These are phyloP conservation scores for Hirtodrosophila trivittata DNA, from an alignment of 2,888 invertebrate species.

Conservation along the genomic window DNA sequence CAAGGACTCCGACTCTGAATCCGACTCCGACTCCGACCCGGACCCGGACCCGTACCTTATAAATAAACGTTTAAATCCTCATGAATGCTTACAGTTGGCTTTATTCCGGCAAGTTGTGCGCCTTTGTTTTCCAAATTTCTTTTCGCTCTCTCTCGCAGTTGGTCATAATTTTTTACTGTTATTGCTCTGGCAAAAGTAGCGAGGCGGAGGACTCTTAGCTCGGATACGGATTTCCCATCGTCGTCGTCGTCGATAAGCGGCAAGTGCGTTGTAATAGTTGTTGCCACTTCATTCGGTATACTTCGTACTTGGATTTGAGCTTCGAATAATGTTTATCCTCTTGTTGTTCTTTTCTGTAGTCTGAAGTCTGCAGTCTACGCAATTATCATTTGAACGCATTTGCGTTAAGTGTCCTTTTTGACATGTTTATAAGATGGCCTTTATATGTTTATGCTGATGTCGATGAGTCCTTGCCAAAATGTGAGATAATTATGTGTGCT, in stretches of 20 bases:
- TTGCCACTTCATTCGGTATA: slow-evolving; percentile 70
- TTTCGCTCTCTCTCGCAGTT: slow-evolving; percentile 56
- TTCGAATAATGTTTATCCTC: slow-evolving; percentile 45
- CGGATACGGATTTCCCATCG: slow-evolving; percentile 18
- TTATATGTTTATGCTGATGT: slow-evolving; percentile 32
- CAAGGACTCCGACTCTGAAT: background rate
- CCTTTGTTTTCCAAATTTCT: slow-evolving; percentile 76
- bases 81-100: slow-evolving; percentile 80
- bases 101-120: slow-evolving; percentile 68
- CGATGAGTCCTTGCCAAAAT: slow-evolving; percentile 6
- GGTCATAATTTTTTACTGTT: slow-evolving; percentile 83
- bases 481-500: slow-evolving; percentile 6
- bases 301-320: slow-evolving; percentile 30
- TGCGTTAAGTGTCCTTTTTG: slow-evolving; percentile 78
- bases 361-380: slow-evolving; percentile 47
- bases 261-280: slow-evolving; percentile 78
- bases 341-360: slow-evolving; percentile 46
- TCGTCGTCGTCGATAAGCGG: slow-evolving; percentile 53
- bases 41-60: slow-evolving; percentile 61
- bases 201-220: slow-evolving; percentile 59
- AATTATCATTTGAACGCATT: slow-evolving; percentile 79
- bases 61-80: slow-evolving; percentile 81
- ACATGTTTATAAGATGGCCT: slow-evolving; percentile 76
- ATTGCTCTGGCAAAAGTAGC: slow-evolving; percentile 65
- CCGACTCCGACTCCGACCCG: no score